Evolutionary conservation across 2,797 vertebrate species (phyloP).

Genomic region (Paramormyrops hopkinsi): DNA sequence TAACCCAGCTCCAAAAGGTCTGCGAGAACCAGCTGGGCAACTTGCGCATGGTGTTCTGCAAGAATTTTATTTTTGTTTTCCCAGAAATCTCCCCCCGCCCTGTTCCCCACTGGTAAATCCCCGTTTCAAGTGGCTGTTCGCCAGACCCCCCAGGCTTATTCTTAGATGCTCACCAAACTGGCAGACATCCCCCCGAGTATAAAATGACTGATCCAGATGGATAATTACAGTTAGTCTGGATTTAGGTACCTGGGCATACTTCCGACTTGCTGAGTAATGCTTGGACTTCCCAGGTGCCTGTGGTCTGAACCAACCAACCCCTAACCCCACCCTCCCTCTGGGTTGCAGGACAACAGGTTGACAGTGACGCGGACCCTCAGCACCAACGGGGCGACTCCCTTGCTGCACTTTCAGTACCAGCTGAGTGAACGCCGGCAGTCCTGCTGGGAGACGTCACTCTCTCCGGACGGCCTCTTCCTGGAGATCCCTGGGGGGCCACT

Average conservation of each 20-base stretch:
- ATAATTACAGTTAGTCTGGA: neutral
- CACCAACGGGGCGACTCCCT: conserved; percentile 67
- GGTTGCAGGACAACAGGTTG: conserved; percentile 77
- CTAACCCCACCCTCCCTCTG: neutral
- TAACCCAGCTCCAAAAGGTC: neutral
- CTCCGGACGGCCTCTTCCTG: conserved; percentile 28
- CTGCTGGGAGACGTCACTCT: conserved; percentile 82
- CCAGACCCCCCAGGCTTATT: neutral
- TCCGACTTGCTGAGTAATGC: neutral
- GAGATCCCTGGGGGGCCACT: conserved; percentile 80
- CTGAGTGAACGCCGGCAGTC: conserved; percentile 81
- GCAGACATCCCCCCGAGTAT: neutral
- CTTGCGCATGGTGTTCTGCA: neutral
- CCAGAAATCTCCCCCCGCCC: neutral
- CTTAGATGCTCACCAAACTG: neutral
- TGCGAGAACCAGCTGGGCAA: neutral
- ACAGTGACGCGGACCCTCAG: conserved; percentile 82
- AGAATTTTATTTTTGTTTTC: neutral
- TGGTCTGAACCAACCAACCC: neutral
- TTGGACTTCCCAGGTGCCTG: neutral
- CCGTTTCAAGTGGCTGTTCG: neutral
- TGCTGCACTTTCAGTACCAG: conserved; percentile 87
- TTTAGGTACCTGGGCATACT: neutral
- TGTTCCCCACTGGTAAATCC: neutral
- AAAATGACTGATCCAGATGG: neutral